Evolutionary conservation across 2,797 vertebrate genomes (phyloP).

Genomic region (Hyperoplus immaculatus): DNA sequence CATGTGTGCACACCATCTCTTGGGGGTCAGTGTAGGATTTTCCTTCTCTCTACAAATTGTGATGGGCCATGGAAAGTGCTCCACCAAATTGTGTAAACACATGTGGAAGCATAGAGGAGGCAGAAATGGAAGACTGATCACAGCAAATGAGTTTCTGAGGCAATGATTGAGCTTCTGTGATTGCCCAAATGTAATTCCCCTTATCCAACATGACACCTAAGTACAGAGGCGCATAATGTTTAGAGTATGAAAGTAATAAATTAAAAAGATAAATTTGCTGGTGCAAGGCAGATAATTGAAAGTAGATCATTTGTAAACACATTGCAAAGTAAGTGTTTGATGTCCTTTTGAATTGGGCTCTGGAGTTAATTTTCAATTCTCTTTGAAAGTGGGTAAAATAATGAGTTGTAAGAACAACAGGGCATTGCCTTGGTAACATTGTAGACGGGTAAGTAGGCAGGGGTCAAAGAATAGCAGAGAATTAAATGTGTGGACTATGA

Average conservation of each 20-base stretch:
- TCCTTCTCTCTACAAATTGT: conserved; percentile 55
- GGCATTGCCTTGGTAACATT: conserved; percentile 23
- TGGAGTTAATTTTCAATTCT: conserved; percentile 66
- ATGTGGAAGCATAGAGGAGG: conserved; percentile 58
- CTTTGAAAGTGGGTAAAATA: conserved; percentile 59
- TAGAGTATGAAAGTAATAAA: conserved; percentile 42
- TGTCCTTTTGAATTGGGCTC: conserved; percentile 52
- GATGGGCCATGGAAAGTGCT: conserved; percentile 51
- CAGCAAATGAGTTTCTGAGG: conserved; percentile 64
- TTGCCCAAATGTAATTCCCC: conserved; percentile 41
- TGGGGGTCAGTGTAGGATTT: conserved; percentile 52
- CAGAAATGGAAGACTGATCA: conserved; percentile 69
- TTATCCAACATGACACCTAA: conserved; percentile 56
- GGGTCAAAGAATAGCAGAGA: conserved; percentile 40
- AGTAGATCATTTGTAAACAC: conserved; percentile 54
- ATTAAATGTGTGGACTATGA: conserved; percentile 38
- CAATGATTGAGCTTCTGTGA: conserved; percentile 60
- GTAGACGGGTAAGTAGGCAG: conserved; percentile 27
- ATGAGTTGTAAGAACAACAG: conserved; percentile 63
- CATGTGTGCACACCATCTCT: conserved; percentile 42
- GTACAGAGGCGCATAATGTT: conserved; percentile 20
- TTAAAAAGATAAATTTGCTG: conserved; percentile 45
- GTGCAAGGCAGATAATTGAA: conserved; percentile 42
- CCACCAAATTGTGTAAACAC: conserved; percentile 62
- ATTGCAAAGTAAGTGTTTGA: conserved; percentile 55